Base-by-base conservation (phyloP, 2,113 vertebrate species). In the Apaloderma vittatum region DNA sequence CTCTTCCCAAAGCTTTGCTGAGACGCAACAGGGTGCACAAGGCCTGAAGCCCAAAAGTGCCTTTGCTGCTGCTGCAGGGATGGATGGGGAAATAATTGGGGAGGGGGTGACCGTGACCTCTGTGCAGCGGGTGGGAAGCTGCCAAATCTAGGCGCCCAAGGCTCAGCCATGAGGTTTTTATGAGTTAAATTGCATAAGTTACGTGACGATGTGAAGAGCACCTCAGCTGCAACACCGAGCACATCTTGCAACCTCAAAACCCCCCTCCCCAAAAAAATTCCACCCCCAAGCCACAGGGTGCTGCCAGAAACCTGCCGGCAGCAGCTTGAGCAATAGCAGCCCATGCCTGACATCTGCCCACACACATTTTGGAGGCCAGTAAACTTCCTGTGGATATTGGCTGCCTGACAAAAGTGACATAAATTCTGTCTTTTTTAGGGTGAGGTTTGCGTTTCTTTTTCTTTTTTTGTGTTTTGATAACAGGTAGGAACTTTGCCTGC, bases 311-410 rank as follows among this genome's bases (percentile, higher is more conserved):
- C 29, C 71, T 5, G 0, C 27, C 26, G 2, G 66, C 45, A 7
- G 37, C 11, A 19, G 54, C n/a, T 51, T 92, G 93, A 94, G 91
- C 91, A 78, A 68, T 11, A 77, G 67, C 89, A 92, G 94, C 87
- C 91, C 83, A 5, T 55, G 91, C 45, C 94, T 94, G 93, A 63
- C 91, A 75, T 91, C 95, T 95, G 96, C 96, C 96, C 93, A 97
- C 96, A 78, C 49, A 1, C 73, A 8, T 63, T 55, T 87, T 2
- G 57, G 73, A 91, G 91, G 87, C 94, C 93, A 91, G 89, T 58
- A 94, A 94, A 85, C 93, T 96, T 97, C 96, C 96, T 97, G 96
- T 96, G 96, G 84, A 23, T 51, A 0, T 75, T 96, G 96, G 93
- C 96, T 52, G 87, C 71, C 70, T 70, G 96, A 90, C 96, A 97